Base-by-base conservation (phyloP, 2,888 invertebrate species). In the Ecliptopera silaceata region DNA sequence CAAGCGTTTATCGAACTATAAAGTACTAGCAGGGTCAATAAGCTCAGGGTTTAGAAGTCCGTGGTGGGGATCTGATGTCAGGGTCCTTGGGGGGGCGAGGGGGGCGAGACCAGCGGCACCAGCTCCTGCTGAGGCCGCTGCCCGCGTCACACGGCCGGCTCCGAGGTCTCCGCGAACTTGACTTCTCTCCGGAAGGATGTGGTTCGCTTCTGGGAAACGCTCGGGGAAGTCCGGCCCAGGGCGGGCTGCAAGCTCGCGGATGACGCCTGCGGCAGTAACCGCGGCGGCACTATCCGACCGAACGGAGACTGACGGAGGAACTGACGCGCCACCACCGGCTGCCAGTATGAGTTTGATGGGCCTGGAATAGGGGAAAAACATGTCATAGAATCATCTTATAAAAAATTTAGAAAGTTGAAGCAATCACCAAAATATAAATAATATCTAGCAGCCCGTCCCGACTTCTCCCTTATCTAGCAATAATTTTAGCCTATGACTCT, bases 241-340 rank as follows among this genome's bases (percentile, higher is more conserved):
- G 71, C 44, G 13, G 91, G 85, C 68, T 91, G 92, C 69, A 92
- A 70, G 65, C 91, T 89, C 34, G 91, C 88, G 0, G 92, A 91
- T 15, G 92, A 91, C 22, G 85, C 80, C 69, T 91, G 91, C 36
- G 89, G 67, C 49, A 86, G 58, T 54, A 88, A 72, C 48, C 84
- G 80, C 20, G 85, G 79, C 8, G 56, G 59, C 26, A 49, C 66
- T 57, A 70, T 68, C 18, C 84, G 84, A 18, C 82, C 79, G 84
- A 95, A 95, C 50, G 95, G 95, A 43, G 95, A 95, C 62, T 92
- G 92, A 17, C 92, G 92, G 13, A 95, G 93, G 77, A 95, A 95
- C 81, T 95, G 95, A 56, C 93, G 94, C 22, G 95, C 95, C 44
- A 94, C 93, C 59, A 95, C 80, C 4, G 95, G 95, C 56, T 94